phyloP scores from a whole-genome alignment of 2,113 vertebrate species.

The Suncus etruscus region DNA sequence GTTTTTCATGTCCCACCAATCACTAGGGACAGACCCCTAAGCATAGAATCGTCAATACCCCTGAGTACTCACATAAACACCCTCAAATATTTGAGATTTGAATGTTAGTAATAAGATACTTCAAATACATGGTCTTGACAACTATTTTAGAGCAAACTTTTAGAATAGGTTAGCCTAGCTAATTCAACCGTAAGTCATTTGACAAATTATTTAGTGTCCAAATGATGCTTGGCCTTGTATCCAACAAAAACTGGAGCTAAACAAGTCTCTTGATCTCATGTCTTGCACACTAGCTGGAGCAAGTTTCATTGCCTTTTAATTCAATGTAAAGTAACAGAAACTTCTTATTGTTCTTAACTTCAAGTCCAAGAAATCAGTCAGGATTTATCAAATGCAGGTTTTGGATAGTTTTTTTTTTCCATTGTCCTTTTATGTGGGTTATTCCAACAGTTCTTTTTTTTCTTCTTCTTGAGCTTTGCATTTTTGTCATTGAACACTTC shows the following conservation, averaged over 20 bases:
- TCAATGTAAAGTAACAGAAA: not conserved
- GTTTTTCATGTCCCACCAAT: too few species aligned
- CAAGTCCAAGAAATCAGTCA: not conserved
- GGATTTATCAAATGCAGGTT: not conserved
- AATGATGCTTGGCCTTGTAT: not conserved
- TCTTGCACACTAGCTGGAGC: not conserved
- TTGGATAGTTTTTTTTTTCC: not conserved
- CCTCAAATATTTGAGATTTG: not conserved
- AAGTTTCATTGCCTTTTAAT: not conserved
- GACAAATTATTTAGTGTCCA: not conserved
- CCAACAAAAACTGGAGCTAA: not conserved
- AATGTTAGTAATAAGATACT: slow-evolving; percentile 34
- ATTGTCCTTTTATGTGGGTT: not conserved
- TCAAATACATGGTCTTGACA: slow-evolving; percentile 31
- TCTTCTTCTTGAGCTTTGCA: slow-evolving; percentile 25
- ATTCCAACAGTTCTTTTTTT: slow-evolving; percentile 15
- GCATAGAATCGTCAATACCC: too few species aligned
- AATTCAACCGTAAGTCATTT: slow-evolving; percentile 32
- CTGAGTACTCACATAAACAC: too few species aligned
- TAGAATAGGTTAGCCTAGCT: not conserved
- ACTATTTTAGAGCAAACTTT: not conserved
- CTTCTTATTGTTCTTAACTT: slow-evolving; percentile 6
- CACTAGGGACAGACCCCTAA: too few species aligned
- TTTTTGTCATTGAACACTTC: slow-evolving; percentile 34
- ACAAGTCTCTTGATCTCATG: not conserved